Evolutionary conservation across 2,113 vertebrate species (phyloP).

Genomic region (Hoplias malabaricus): DNA sequence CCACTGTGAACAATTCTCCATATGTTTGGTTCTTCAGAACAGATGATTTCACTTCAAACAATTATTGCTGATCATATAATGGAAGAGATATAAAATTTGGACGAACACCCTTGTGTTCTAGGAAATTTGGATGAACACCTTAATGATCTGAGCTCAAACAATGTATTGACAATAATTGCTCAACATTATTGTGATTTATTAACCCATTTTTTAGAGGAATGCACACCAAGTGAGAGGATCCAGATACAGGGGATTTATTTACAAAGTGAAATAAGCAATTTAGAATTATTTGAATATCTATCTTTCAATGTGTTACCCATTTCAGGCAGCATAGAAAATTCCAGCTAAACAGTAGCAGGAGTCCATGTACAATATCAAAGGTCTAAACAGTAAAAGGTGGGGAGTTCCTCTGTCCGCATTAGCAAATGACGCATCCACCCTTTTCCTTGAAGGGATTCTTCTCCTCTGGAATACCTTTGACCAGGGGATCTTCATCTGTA

Average conservation of each 20-base stretch:
- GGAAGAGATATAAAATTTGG: no score
- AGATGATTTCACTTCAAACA: no score
- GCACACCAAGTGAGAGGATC: constrained; percentile 29
- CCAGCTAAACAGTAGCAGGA: constrained; percentile 43
- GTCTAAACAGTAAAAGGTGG: constrained; percentile 60
- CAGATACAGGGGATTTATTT: constrained; percentile 47
- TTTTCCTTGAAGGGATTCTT: constrained; percentile 99
- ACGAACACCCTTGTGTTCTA: no score
- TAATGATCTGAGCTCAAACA: constrained; percentile 36
- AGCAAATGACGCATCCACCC: constrained; percentile 92
- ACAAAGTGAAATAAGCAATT: constrained; percentile 50
- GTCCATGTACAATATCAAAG: constrained; percentile 55
- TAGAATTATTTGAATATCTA: constrained; percentile 38
- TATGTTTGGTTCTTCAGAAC: no score
- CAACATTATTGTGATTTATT: constrained; percentile 59
- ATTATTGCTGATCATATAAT: no score
- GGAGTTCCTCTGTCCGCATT: constrained; percentile 64
- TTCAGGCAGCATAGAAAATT: constrained; percentile 37
- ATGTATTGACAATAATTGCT: constrained; percentile 49
- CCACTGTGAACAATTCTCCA: no score
- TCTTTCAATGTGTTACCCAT: constrained; percentile 46
- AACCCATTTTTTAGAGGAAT: constrained; percentile 43
- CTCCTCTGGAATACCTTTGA: constrained; percentile 95
- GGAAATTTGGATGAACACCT: no score
- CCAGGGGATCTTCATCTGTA: constrained; percentile 86